phyloP scores from a whole-genome alignment of 2,888 invertebrate species.

The Drosophila villosipedis region DNA sequence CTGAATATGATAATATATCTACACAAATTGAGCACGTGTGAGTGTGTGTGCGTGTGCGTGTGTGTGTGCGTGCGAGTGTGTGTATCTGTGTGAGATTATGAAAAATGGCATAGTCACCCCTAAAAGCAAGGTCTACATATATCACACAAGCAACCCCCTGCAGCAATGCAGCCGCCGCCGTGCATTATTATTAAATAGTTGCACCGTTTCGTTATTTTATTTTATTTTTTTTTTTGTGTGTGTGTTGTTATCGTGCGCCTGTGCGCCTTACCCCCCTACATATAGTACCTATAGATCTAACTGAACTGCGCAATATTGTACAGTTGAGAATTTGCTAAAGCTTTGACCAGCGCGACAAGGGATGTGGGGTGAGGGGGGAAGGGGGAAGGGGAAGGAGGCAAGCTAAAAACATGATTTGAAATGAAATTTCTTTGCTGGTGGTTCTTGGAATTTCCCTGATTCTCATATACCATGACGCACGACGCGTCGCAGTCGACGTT shows the following conservation, averaged over 20 bases:
- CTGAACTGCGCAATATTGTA: conserved; percentile 26
- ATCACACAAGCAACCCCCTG: conserved; percentile 33
- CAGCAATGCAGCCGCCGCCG: conserved; percentile 42
- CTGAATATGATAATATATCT: conserved; percentile 53
- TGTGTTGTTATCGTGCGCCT: conserved; percentile 17
- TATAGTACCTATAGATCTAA: conserved; percentile 25
- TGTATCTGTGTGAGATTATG: conserved; percentile 46
- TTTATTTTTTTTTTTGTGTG: background rate
- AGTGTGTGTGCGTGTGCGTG: conserved; percentile 9
- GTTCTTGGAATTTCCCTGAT: conserved; percentile 63
- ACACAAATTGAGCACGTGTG: background rate
- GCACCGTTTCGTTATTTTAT: conserved; percentile 19
- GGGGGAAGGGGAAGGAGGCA: background rate
- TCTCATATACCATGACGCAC: conserved; percentile 54
- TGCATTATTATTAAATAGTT: conserved; percentile 58
- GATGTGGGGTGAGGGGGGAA: background rate
- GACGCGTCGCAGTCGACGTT: conserved; percentile 30
- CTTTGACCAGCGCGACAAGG: conserved; percentile 25
- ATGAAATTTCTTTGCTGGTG: conserved; percentile 57
- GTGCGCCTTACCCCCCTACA: conserved; percentile 4
- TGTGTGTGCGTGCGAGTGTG: conserved; percentile 20
- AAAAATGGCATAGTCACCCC: conserved; percentile 69
- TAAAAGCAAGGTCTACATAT: conserved; percentile 36
- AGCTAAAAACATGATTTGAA: conserved; percentile 49
- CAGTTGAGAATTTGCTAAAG: conserved; percentile 31